Conservation (phyloP, 1,140 invertebrate genomes). For the Ceratosolen solmsi region DNA sequence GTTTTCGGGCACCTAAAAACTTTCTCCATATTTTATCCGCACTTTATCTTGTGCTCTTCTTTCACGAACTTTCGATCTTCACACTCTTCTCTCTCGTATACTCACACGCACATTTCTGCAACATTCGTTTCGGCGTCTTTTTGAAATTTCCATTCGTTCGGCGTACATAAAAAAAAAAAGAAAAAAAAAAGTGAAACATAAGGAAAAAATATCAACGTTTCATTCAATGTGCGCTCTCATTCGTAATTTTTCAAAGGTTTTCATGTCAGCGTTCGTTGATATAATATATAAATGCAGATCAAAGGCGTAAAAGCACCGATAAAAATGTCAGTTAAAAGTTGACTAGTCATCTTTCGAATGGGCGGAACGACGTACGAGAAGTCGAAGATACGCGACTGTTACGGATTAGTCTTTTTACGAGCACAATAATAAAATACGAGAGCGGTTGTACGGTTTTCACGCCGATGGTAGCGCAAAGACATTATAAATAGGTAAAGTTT, state of each 20-base stretch:
- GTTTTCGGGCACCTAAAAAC: constrained; percentile 44
- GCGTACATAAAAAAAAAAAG: background rate
- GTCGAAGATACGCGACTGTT: background rate
- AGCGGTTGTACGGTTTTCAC: background rate
- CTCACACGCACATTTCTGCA: background rate
- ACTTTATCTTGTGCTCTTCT: constrained; percentile 47
- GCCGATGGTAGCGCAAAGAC: background rate
- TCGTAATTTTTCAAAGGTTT: constrained; percentile 25
- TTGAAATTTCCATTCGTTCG: constrained; percentile 6
- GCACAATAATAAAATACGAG: constrained; percentile 44
- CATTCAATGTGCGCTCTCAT: background rate
- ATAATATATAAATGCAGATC: constrained; percentile 4
- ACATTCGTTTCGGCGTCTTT: constrained; percentile 16
- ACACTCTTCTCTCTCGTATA: constrained; percentile 12
- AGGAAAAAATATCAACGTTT: constrained; percentile 13
- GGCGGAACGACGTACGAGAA: background rate
- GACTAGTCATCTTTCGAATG: background rate
- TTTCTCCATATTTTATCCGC: constrained; percentile 52
- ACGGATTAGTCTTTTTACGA: constrained; percentile 43
- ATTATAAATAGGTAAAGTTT: background rate
- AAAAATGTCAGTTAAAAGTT: background rate
- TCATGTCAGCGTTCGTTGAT: background rate
- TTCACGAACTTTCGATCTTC: constrained; percentile 42
- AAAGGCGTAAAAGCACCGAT: background rate
- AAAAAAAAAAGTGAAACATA: background rate